Evolutionary conservation across 2,113 vertebrate genomes (phyloP).

Genomic region (Silurus glanis): DNA sequence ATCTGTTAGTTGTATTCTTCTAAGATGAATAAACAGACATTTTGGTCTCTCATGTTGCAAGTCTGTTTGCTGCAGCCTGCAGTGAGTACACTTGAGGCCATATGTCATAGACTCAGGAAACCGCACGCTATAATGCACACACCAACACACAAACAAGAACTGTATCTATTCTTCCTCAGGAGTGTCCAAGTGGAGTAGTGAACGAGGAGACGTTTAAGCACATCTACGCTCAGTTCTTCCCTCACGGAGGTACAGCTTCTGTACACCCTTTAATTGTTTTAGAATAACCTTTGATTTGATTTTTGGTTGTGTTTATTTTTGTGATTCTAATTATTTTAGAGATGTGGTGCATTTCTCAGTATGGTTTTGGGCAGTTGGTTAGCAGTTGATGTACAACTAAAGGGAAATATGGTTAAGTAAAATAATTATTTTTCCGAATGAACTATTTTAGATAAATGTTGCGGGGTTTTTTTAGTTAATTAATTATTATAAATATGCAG

Average conservation of each 20-base stretch:
- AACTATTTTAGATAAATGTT: neutral
- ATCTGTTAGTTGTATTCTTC: too few relatives aligned
- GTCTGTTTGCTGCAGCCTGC: slow-evolving; percentile 78
- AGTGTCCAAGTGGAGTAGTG: slow-evolving; percentile 96
- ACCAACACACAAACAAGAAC: slow-evolving; percentile 48
- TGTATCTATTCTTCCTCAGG: slow-evolving; percentile 68
- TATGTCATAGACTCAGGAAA: slow-evolving; percentile 75
- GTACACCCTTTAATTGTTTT: neutral
- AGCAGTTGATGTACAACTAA: neutral
- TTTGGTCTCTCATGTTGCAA: slow-evolving; percentile 66
- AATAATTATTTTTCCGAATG: neutral
- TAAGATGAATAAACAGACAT: neutral
- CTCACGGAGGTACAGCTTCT: slow-evolving; percentile 87
- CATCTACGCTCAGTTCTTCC: slow-evolving; percentile 98
- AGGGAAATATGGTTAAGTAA: neutral
- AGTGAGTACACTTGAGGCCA: slow-evolving; percentile 79
- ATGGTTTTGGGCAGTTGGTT: neutral
- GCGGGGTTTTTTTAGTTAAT: neutral
- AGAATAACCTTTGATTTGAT: neutral
- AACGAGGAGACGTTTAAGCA: slow-evolving; percentile 98
- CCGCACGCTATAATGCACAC: slow-evolving; percentile 55
- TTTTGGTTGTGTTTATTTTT: neutral
- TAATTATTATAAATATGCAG: too few relatives aligned
- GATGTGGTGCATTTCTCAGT: neutral
- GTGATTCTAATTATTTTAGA: neutral